Conservation (phyloP, 2,113 vertebrate species). For the Oncorhynchus tshawytscha region DNA sequence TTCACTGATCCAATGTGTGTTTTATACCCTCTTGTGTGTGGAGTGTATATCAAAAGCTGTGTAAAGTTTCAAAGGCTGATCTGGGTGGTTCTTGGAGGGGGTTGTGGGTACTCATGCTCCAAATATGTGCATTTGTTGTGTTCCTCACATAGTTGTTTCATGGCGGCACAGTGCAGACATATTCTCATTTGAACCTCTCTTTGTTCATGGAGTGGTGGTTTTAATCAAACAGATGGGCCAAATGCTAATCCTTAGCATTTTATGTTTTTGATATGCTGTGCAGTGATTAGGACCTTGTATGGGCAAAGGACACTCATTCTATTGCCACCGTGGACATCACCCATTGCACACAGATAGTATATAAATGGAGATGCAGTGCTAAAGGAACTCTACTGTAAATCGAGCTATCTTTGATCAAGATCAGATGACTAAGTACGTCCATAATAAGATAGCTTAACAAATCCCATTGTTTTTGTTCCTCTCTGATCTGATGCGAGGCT, state of each 20-base stretch:
- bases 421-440: conserved; percentile 27
- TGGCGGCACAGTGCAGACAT: background rate
- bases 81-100: background rate
- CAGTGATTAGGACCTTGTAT: conserved; percentile 17
- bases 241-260: conserved; percentile 10
- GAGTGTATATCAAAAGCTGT: background rate
- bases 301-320: background rate
- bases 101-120: background rate
- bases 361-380: background rate
- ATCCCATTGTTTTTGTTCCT: conserved; percentile 21
- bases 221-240: conserved; percentile 24
- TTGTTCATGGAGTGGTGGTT: background rate
- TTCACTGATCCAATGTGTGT: background rate
- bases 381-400: conserved; percentile 9
- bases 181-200: no score
- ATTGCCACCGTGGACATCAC: conserved; percentile 19
- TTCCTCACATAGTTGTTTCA: background rate
- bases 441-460: conserved; percentile 20
- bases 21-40: background rate
- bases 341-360: conserved; percentile 32
- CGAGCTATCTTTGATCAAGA: conserved; percentile 24
- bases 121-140: background rate
- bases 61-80: background rate
- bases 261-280: background rate
- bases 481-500: conserved; percentile 19